Evolutionary conservation across 1,140 invertebrate genomes (phyloP), one percentile per base, ranked within the genome.

Genomic region (Drosophila orena): DNA sequence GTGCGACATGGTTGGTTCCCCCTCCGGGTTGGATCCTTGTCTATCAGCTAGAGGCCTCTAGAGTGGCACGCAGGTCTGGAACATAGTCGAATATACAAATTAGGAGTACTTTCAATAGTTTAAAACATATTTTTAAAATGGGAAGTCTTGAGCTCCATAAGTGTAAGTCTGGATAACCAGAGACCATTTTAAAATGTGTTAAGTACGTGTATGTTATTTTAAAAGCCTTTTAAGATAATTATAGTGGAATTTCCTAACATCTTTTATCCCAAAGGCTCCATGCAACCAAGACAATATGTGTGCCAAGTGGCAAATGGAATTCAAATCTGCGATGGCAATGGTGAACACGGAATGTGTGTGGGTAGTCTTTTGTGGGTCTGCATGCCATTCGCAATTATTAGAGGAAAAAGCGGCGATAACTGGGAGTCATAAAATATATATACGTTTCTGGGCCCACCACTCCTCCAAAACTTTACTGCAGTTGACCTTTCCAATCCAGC

Each of bases 1-100:
- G 70, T 92, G 91, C 35, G 91, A 91, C 91, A 92, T 92, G 1
- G 24, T 77, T 54, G 14, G 22, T 12, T 58, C 71, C 30, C 30
- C 24, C 15, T 38, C 10, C 10, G 20, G 15, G 14, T 30, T 10
- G 17, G 61, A 24, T 38, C 8, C 30, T 58, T 12, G 24, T 53
- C 20, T 60, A 42, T 49, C 5, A 49, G 56, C 43, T 52, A 53
- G 42, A 43, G 37, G 20, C 46, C 55, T 54, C 70, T 62, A 62
- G 34, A 74, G 56, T 47, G 68, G 40, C 42, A 6, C 17, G 12
- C 1, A 69, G 47, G 47, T 78, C 84, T 86, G 57, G 2, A 72
- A 71, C 1, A 17, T 2, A 15, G 8, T 8, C 7, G 8, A 4
- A 20, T 4, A 20, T 4, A 30, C 30, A 30, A 30, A 30, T 30